phyloP scores from a whole-genome alignment of 2,797 vertebrate genomes.

The Myiotriccus ornatus region DNA sequence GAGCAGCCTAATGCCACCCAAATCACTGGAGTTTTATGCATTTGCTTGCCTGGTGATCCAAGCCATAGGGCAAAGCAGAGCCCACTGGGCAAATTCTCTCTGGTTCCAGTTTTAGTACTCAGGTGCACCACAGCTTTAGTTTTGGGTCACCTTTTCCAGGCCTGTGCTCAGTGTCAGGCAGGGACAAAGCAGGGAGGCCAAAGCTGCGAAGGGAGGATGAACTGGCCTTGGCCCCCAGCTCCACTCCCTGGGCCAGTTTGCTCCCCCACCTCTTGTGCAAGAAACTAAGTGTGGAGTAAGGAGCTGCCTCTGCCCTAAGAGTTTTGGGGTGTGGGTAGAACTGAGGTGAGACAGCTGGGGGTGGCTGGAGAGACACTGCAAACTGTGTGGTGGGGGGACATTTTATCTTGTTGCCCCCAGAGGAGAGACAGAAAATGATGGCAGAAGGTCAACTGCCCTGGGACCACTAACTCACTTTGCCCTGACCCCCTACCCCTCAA shows the following conservation, averaged over 20 bases:
- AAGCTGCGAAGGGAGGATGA: not conserved
- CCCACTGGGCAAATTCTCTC: not conserved
- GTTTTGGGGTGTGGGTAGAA: not conserved
- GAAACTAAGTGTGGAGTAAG: fast-evolving
- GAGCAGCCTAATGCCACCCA: not conserved
- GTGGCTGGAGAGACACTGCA: not conserved
- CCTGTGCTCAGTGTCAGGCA: not conserved
- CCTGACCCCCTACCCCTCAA: not conserved
- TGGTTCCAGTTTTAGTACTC: not conserved
- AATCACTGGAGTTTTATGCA: fast-evolving
- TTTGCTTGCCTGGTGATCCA: not conserved
- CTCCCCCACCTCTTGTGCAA: not conserved
- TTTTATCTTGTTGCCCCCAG: not conserved
- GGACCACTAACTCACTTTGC: not conserved
- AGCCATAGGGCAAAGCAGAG: not conserved
- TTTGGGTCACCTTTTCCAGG: not conserved
- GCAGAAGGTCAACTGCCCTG: not conserved
- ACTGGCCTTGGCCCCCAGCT: fast-evolving
- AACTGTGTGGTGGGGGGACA: not conserved
- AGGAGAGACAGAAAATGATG: fast-evolving
- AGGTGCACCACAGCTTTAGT: not conserved
- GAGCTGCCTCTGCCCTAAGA: not conserved
- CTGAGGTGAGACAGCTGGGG: not conserved
- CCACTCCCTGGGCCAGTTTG: not conserved
- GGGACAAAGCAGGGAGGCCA: not conserved